phyloP scores from a whole-genome alignment of 2,888 invertebrate species.

The Plebejus argus region DNA sequence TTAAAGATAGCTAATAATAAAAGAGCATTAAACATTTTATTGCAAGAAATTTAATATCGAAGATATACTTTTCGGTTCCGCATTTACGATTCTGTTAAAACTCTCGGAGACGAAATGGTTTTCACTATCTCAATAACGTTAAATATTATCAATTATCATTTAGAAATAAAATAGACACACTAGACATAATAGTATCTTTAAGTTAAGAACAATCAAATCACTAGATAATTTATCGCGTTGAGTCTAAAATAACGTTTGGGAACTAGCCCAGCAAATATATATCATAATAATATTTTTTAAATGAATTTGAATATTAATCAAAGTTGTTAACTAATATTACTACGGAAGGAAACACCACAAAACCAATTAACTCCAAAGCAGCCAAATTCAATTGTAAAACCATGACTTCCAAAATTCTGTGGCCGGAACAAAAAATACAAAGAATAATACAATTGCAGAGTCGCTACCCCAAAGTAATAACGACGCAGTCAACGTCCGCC shows the following conservation, averaged over 20 bases:
- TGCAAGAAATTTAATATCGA: constrained; percentile 29
- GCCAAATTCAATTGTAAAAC: neutral
- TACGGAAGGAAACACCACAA: neutral
- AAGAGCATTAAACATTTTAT: constrained; percentile 30
- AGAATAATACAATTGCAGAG: constrained; percentile 31
- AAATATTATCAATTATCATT: neutral
- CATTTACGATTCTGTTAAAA: constrained; percentile 18
- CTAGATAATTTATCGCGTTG: no score
- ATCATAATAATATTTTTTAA: neutral
- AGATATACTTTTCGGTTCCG: constrained; percentile 20
- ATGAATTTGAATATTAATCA: neutral
- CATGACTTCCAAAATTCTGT: constrained; percentile 3
- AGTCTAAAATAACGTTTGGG: no score
- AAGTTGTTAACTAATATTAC: neutral
- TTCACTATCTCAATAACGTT: neutral
- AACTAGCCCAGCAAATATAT: neutral
- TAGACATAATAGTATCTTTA: neutral
- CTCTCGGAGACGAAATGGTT: constrained; percentile 12
- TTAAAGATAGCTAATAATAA: constrained; percentile 25
- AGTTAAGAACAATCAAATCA: neutral
- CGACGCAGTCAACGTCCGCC: constrained; percentile 59
- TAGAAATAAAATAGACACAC: neutral
- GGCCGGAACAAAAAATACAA: constrained; percentile 20
- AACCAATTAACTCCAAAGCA: neutral
- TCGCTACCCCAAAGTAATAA: constrained; percentile 47